Percentiles rank a stretch among this genome's conserved stretches.
phyloP scores from a whole-genome alignment of 2,113 vertebrate genomes.

The Callipepla squamata region DNA sequence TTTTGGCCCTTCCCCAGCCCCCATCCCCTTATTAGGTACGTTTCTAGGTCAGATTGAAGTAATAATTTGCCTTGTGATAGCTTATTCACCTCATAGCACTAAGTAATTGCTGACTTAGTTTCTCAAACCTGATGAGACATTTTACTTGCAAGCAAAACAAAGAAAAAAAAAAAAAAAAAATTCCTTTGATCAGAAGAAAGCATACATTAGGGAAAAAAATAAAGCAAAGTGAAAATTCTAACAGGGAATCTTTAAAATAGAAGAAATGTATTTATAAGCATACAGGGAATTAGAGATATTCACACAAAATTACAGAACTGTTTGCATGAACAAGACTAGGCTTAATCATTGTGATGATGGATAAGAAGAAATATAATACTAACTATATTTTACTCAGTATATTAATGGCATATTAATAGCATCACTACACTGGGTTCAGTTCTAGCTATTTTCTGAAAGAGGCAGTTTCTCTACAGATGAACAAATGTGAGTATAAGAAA shows the following conservation, averaged over 20 bases:
- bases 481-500: neutral
- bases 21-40: no score
- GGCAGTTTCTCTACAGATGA: neutral
- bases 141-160: conserved; percentile 6
- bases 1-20: no score
- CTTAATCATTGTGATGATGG: fast-evolving
- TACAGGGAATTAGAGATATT: neutral
- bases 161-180: neutral
- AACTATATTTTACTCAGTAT: neutral
- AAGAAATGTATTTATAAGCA: neutral
- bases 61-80: neutral
- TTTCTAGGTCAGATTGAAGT: neutral
- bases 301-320: neutral
- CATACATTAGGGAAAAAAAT: neutral
- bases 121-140: neutral
- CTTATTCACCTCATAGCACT: neutral
- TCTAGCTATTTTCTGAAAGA: neutral
- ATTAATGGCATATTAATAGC: neutral
- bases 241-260: neutral
- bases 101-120: conserved; percentile 5
- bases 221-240: neutral
- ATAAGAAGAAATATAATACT: neutral
- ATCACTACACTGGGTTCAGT: neutral
- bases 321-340: neutral
- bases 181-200: conserved; percentile 10